Conservation (phyloP, 30 jellyfish, hydroid and myxozoan genomes). For the Hydractinia echinata region DNA sequence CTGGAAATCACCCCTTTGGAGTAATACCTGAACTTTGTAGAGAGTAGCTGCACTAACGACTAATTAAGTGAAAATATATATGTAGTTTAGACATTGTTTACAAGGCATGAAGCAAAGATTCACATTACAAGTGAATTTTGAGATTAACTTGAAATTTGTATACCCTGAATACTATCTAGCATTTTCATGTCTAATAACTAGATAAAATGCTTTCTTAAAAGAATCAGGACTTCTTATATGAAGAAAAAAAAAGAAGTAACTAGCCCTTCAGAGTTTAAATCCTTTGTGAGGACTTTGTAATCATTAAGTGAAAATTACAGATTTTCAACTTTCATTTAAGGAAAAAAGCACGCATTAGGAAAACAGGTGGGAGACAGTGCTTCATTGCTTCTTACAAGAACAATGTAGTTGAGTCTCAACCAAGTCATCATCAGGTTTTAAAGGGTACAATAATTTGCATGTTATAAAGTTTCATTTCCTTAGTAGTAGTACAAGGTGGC, state of each 20-base stretch:
- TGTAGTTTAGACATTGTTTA: neutral
- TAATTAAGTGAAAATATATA: too few relatives aligned
- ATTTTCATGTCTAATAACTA: slow-evolving; percentile 32
- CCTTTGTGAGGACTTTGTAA: neutral
- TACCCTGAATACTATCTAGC: slow-evolving; percentile 8
- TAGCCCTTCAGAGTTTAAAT: neutral
- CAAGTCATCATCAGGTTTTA: slow-evolving; percentile 20
- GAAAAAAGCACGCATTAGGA: neutral
- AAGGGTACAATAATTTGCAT: neutral
- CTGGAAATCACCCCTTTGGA: neutral
- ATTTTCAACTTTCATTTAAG: slow-evolving; percentile 19
- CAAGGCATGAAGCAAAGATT: slow-evolving; percentile 61
- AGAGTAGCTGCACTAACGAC: too few relatives aligned
- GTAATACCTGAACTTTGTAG: too few relatives aligned
- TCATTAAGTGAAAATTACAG: slow-evolving; percentile 7
- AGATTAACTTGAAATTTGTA: slow-evolving; percentile 40
- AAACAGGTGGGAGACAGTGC: neutral
- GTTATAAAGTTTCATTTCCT: too few relatives aligned
- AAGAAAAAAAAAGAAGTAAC: neutral
- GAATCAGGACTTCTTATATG: too few relatives aligned
- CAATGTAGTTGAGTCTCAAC: neutral
- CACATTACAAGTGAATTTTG: slow-evolving; percentile 35
- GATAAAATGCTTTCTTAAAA: slow-evolving; percentile 7
- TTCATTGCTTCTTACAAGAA: neutral
- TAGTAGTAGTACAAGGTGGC: too few relatives aligned